phyloP scores from a whole-genome alignment of 2,113 vertebrate species.

The Mixornis gularis region DNA sequence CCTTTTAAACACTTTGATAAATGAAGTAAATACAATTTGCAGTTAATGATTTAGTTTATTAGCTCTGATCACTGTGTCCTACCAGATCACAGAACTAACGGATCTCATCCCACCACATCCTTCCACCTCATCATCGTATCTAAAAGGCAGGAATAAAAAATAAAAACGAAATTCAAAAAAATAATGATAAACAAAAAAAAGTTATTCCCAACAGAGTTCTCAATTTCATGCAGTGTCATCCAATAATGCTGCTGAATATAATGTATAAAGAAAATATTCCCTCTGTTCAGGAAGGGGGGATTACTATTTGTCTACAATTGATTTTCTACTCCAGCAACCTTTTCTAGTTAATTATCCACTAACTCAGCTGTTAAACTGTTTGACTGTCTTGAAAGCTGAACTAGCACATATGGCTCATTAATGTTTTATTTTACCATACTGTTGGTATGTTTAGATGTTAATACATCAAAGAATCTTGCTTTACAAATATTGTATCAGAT shows the following conservation, averaged over 20 bases:
- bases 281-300: background rate
- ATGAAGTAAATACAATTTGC: background rate
- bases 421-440: background rate
- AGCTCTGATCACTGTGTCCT: background rate
- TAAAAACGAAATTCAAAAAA: background rate
- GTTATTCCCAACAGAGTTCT: background rate
- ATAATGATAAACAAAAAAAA: background rate
- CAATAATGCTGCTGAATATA: background rate
- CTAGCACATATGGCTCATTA: background rate
- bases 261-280: background rate
- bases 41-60: background rate
- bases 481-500: background rate
- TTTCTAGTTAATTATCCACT: background rate
- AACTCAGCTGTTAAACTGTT: background rate
- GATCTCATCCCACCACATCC: background rate
- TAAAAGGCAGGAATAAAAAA: background rate
- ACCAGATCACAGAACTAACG: background rate
- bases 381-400: background rate
- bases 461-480: background rate
- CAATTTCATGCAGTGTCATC: background rate
- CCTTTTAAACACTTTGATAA: background rate
- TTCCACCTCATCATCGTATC: fast-evolving
- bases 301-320: background rate
- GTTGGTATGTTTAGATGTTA: background rate
- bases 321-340: background rate